phyloP scores from a whole-genome alignment of 2,797 vertebrate species.

The Ctenochaetus hawaiiensis region DNA sequence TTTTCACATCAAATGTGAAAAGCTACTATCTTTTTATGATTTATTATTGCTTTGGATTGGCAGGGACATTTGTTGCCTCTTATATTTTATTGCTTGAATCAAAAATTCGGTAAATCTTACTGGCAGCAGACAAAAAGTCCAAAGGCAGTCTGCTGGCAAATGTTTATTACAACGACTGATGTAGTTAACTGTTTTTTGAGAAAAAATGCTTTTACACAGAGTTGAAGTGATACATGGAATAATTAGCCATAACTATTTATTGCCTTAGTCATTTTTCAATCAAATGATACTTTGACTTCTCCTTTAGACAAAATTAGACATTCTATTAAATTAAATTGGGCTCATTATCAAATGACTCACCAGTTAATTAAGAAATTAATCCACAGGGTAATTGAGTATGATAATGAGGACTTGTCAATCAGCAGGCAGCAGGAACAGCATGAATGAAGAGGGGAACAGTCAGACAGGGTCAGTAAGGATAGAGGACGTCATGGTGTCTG shows the following conservation, averaged over 20 bases:
- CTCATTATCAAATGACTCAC: no score
- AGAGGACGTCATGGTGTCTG: conserved; percentile 11
- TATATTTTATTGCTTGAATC: conserved; percentile 13
- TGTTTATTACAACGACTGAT: neutral
- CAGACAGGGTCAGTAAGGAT: neutral
- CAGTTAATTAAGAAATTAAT: no score
- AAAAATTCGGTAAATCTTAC: neutral
- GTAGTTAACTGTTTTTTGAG: neutral
- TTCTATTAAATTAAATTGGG: no score
- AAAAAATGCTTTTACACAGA: neutral
- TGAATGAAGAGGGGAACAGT: conserved; percentile 21
- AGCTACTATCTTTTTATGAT: neutral
- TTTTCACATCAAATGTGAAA: conserved; percentile 4
- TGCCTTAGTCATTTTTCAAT: no score
- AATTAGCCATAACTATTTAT: no score
- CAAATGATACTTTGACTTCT: no score
- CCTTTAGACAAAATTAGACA: no score
- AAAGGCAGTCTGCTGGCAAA: neutral
- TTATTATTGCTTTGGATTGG: neutral
- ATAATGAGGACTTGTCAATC: conserved; percentile 1
- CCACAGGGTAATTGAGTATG: neutral
- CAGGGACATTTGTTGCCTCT: neutral
- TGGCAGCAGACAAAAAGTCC: neutral
- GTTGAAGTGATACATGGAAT: neutral
- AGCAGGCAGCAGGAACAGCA: conserved; percentile 23